These are phyloP conservation scores for Caenorhabditis virilis DNA, from an alignment of 2,888 invertebrate genomes.

Conservation along the genomic window DNA sequence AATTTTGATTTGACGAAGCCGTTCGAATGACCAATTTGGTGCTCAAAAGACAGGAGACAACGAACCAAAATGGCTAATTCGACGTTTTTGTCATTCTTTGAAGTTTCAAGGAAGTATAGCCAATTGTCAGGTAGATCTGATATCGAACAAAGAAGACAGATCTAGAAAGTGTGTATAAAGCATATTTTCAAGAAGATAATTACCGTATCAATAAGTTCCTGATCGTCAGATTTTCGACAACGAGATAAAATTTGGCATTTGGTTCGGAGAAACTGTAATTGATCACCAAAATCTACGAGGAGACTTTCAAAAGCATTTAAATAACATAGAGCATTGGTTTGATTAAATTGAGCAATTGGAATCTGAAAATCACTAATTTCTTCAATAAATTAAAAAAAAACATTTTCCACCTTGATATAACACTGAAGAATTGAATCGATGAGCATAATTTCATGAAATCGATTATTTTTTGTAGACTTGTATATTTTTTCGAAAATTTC, in stretches of 20 bases:
- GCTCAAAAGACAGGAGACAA: neutral
- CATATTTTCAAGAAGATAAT: neutral
- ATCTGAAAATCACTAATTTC: slow-evolving; percentile 4
- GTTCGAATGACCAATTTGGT: slow-evolving; percentile 3
- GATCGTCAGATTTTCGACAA: neutral
- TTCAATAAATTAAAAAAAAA: neutral
- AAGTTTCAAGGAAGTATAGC: slow-evolving; percentile 12
- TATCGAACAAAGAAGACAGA: slow-evolving; percentile 23
- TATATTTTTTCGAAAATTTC: slow-evolving; percentile 7
- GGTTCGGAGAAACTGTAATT: slow-evolving; percentile 28
- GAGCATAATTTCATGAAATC: slow-evolving; percentile 30
- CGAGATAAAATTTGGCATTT: slow-evolving; percentile 9
- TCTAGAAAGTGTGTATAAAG: slow-evolving; percentile 1
- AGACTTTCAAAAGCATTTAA: slow-evolving; percentile 16
- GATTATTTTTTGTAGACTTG: slow-evolving; percentile 24
- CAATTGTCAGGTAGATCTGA: slow-evolving; percentile 27
- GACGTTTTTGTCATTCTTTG: slow-evolving; percentile 1
- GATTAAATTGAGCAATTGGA: neutral
- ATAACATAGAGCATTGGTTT: too few species aligned
- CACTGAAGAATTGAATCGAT: slow-evolving; percentile 32
- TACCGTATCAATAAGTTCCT: slow-evolving; percentile 13
- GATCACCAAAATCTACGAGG: slow-evolving; percentile 34
- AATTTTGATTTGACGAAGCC: slow-evolving; percentile 23
- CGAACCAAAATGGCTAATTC: slow-evolving; percentile 2
- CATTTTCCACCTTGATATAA: slow-evolving; percentile 3